These are phyloP conservation scores for Falco naumanni DNA, from an alignment of 2,797 vertebrate species.

Conservation along the genomic window DNA sequence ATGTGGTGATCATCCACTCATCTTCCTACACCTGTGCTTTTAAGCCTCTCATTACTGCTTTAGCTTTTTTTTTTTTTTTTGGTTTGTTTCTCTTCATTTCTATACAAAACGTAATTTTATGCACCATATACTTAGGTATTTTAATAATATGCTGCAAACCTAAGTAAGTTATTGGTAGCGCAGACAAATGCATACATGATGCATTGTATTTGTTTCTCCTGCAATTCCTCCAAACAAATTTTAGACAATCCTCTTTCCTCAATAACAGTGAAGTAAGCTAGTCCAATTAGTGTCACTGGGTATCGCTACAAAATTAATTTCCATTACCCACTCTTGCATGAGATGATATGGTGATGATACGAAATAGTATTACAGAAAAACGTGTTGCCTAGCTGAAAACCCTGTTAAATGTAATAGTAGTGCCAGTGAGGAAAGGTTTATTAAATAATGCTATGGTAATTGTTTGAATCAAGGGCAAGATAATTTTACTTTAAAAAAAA, in stretches of 20 bases:
- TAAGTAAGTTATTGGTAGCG: neutral
- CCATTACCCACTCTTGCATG: slow-evolving; percentile 61
- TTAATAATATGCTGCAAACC: neutral
- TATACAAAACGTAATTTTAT: slow-evolving; percentile 47
- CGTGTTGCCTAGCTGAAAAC: slow-evolving; percentile 36
- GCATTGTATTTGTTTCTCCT: slow-evolving; percentile 9
- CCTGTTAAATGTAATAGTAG: slow-evolving; percentile 30
- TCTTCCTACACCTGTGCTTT: neutral
- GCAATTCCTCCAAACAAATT: slow-evolving; percentile 24
- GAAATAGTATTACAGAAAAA: slow-evolving; percentile 50
- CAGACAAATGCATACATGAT: neutral
- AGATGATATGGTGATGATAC: slow-evolving; percentile 55
- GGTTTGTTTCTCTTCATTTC: neutral
- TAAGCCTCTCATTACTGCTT: neutral
- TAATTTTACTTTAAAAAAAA: neutral
- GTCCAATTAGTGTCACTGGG: slow-evolving; percentile 61
- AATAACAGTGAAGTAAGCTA: slow-evolving; percentile 42
- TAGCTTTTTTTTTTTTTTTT: neutral
- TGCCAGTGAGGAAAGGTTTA: slow-evolving; percentile 34
- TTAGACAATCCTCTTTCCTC: slow-evolving; percentile 31
- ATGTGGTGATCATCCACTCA: neutral
- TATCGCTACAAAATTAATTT: slow-evolving; percentile 68
- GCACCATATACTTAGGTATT: slow-evolving; percentile 31
- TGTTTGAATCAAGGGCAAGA: slow-evolving; percentile 27
- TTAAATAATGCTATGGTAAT: slow-evolving; percentile 18